These are phyloP conservation scores for Acomys russatus DNA, from an alignment of 2,797 vertebrate species.

Conservation along the genomic window DNA sequence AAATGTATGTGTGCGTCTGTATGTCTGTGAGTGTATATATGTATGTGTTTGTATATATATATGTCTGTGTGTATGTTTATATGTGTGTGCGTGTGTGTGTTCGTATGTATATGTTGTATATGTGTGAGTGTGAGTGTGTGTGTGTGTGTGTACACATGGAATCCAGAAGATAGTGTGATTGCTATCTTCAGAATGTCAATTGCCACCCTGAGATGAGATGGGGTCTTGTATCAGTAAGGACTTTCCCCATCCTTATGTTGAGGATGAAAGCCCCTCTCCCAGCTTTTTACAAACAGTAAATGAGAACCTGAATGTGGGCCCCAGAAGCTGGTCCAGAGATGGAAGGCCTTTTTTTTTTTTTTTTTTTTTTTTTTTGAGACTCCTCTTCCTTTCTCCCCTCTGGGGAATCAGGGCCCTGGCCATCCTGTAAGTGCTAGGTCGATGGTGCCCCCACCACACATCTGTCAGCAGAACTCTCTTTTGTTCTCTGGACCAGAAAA, in stretches of 20 bases:
- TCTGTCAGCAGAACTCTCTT: not conserved
- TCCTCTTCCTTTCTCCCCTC: rapidly evolving
- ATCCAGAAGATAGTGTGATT: not conserved
- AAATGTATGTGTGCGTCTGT: not conserved
- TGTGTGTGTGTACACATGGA: not conserved
- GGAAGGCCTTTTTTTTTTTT: not conserved
- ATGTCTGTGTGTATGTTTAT: not conserved
- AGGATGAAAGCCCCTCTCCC: rapidly evolving
- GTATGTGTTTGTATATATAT: not conserved
- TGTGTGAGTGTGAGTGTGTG: not conserved
- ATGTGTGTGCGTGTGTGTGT: not conserved
- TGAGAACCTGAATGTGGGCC: rapidly evolving
- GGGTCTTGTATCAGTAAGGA: not conserved
- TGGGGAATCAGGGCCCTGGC: not conserved
- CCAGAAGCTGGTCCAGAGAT: not conserved
- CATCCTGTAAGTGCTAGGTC: not conserved
- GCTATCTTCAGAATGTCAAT: not conserved
- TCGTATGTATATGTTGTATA: too few species aligned
- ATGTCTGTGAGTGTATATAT: not conserved
- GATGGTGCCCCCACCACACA: rapidly evolving
- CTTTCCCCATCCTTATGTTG: rapidly evolving
- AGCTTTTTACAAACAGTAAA: rapidly evolving
- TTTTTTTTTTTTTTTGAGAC: too few species aligned
- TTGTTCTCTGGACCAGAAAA: not conserved
- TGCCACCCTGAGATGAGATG: not conserved